Conservation (phyloP, 2,888 invertebrate species). For the Meandrusa payeni region DNA sequence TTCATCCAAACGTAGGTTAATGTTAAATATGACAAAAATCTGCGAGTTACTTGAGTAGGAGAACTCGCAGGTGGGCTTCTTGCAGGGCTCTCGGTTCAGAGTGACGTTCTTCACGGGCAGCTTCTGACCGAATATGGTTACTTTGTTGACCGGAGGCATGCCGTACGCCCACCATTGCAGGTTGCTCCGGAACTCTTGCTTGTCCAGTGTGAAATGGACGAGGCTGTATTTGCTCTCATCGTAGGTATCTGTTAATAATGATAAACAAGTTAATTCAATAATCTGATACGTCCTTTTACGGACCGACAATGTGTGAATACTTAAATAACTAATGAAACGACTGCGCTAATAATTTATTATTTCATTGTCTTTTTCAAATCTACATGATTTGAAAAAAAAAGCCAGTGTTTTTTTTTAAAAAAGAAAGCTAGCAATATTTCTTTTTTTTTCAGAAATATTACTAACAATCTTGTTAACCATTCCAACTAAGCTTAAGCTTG, state of each 20-base stretch:
- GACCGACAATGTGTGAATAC: too few species aligned
- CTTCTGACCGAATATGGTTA: constrained; percentile 49
- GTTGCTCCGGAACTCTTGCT: constrained; percentile 47
- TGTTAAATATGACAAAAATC: constrained; percentile 44
- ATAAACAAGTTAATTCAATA: too few species aligned
- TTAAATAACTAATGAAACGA: too few species aligned
- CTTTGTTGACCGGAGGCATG: constrained; percentile 55
- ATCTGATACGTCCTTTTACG: too few species aligned
- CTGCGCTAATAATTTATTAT: too few species aligned
- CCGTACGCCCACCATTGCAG: constrained; percentile 73
- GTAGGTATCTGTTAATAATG: constrained; percentile 10
- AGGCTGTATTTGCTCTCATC: constrained; percentile 19
- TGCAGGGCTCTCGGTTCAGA: constrained; percentile 47
- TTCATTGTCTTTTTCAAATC: too few species aligned
- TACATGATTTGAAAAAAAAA: too few species aligned
- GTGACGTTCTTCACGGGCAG: constrained; percentile 43
- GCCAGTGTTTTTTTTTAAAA: too few species aligned
- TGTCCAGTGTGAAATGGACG: constrained; percentile 32
- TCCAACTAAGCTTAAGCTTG: too few species aligned
- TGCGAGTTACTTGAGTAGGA: constrained; percentile 43
- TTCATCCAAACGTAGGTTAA: constrained; percentile 56
- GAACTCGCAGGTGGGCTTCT: constrained; percentile 44
- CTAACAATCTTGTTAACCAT: too few species aligned
- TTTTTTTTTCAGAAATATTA: too few species aligned
- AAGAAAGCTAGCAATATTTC: too few species aligned